phyloP scores from a whole-genome alignment of 1,140 invertebrate genomes.

The Luehdorfia chinensis region DNA sequence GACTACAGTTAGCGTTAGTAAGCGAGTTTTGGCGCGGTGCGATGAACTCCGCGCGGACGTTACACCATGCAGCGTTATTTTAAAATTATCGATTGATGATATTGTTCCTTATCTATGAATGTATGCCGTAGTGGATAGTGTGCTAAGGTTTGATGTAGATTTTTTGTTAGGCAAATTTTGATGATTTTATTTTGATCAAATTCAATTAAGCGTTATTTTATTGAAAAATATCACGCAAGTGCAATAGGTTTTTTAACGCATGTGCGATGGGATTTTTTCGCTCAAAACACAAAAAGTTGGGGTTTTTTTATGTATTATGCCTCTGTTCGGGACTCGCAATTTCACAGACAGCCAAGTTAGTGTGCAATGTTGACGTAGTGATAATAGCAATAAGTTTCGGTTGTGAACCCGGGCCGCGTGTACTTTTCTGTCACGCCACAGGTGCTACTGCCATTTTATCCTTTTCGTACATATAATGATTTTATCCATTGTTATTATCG shows the following conservation, averaged over 20 bases:
- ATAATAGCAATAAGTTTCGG: conserved; percentile 74
- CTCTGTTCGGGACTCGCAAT: conserved; percentile 36
- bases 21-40: conserved; percentile 5
- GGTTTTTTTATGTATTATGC: conserved; percentile 22
- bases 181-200: conserved; percentile 60
- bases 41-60: not conserved
- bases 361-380: conserved; percentile 65
- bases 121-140: conserved; percentile 74
- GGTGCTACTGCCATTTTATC: conserved; percentile 56
- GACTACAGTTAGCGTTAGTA: conserved; percentile 11
- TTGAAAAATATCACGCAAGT: conserved; percentile 26
- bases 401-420: conserved; percentile 60
- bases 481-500: conserved; percentile 63
- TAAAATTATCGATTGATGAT: conserved; percentile 66
- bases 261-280: conserved; percentile 40
- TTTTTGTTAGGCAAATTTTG: conserved; percentile 70
- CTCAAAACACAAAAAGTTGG: conserved; percentile 51
- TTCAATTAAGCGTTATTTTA: conserved; percentile 55
- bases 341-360: conserved; percentile 54
- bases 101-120: conserved; percentile 74
- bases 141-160: conserved; percentile 77
- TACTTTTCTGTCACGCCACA: conserved; percentile 50
- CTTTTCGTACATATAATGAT: conserved; percentile 40
- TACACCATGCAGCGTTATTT: conserved; percentile 30
- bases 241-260: conserved; percentile 46